Evolutionary conservation across 2,797 vertebrate genomes (phyloP), one percentile per base, ranked within the genome.

Genomic region (Schizothorax lantsangensis): DNA sequence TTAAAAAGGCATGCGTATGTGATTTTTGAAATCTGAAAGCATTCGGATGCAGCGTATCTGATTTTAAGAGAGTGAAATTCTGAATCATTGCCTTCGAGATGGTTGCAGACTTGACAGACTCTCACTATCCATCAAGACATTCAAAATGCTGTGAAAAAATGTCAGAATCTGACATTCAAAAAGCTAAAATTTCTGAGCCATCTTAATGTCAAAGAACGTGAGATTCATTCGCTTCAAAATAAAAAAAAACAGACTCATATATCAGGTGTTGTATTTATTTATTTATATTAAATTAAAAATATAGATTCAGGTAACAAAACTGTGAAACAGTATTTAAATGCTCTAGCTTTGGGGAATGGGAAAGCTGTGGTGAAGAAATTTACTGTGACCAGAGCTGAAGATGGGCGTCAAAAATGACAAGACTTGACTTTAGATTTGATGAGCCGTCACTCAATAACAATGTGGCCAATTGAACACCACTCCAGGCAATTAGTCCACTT

Each of bases 241-340:
- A 59, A 52, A 23, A 26, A 75, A 81, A 82, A 52, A 62, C 2
- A 85, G 36, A 45, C 75, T 57, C 89, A 79, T 43, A 33, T 80
- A 23, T 93, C 93, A 95, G 95, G 95, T 96, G 94, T 93, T 94
- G 93, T 91, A 95, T 94, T 93, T 97, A 96, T 98, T 99, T 97
- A 98, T 99, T 99, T 97, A 98, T 99, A 99, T 98, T 99, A 99
- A 99, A 98, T 99, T 99, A 99, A 99, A 99, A 99, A 99, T 99
- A 99, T 98, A 98, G 97, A 97, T 98, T 97, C 97, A 98, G 98
- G 97, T 99, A 99, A 98, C 97, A 99, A 99, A 99, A 99, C 97
- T 95, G 96, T 96, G 96, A 82, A 87, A 96, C 96, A 96, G 93
- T 97, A 96, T 96, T 97, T 97, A 97, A 97, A 97, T 97, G 96